Base-by-base conservation (phyloP, 37 sponge, comb jelly and placozoan genomes). In the Ephydatia muelleri region DNA sequence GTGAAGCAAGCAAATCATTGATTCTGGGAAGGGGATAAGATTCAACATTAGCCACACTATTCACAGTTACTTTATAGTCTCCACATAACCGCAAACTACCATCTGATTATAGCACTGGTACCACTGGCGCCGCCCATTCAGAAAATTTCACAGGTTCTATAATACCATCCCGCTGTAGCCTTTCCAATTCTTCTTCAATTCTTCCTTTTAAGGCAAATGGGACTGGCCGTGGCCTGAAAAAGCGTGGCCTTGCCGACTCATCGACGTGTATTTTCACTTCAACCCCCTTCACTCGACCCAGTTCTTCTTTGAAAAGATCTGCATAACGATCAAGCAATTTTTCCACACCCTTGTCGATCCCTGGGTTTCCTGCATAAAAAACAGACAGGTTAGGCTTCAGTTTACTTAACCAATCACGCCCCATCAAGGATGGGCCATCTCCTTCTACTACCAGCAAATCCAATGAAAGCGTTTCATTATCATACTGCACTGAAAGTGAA, bases 91-190 rank as follows among this genome's bases (percentile, higher is more conserved):
- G 28, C 25, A 82, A n/a, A n/a, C 29, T 31, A 78, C 49, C 78
- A 39, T 79, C 74, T 5, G 81, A 26, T 78, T 82, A 80, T 23
- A 39, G 30, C 78, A 82, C 40, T 32, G 78, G 48, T 29, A 82
- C 83, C n/a, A 82, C 78, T 26, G 83, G 83, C 25, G 83, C 43
- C 43, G 83, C 75, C 83, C 83, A 82, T 26, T 67, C 67, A 27
- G 32, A 73, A 72, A 34, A 32, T 80, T 80, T 26, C 26, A 80
- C 76, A 34, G 73, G 31, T 67, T 80, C 73, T 28, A 80, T 29
- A 27, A 67, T 72, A n/a, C 82, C 82, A 27, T 37, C 38, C 39
- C 34, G 27, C 27, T 36, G 37, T 34, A 76, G 34, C 27, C 77
- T 32, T 28, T 76, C 77, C 35, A 76, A 32, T 32, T 28, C 77